Evolutionary conservation across 2,888 invertebrate genomes (phyloP), one percentile per base, ranked within the genome.

Genomic region (Nineta flava): DNA sequence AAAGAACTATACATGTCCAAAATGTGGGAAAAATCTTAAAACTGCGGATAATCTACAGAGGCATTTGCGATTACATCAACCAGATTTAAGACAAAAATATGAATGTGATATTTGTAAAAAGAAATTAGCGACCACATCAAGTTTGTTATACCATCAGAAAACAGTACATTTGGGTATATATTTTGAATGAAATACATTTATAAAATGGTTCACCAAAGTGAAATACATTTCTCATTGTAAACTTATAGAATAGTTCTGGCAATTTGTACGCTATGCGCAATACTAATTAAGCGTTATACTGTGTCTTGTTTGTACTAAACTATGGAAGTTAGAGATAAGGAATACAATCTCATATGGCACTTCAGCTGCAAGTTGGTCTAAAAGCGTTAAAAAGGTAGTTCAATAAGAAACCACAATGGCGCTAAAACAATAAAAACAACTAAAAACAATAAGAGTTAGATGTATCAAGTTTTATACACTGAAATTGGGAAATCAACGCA

Each of bases 71-170:
- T 73, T 73, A 51, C 76, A 76, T 60, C 64, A 75, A 38, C 38
- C 38, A n/a, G 15, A 13, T 6, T n/a, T 38, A 13, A 38, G n/a
- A 71, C 74, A 74, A 61, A 66, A 71, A 55, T 73, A 69, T 59
- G 72, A 71, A 13, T 76, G 76, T 57, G 74, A 75, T 60, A 70
- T 72, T 52, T 76, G 76, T 57, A 71, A 73, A 52, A 76, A 76
- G 60, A 66, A 68, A 62, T 74, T 75, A 59, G 72, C 72, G 3
- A 75, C 74, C 1, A 73, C 73, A 59, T 73, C 74, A 2, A 75
- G 75, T 61, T 65, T 86, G 48, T 75, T 79, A 47, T 80, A 84
- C n/a, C 86, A 86, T 59, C 77, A 79, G 59, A 75, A 85, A 32
- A 79, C 26, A 7, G 26, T 26, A 26, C 26, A 26, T 26, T 26